A percentile compares a stretch with the other conserved stretches of the same genome.
These are phyloP conservation scores for Oncorhynchus keta DNA, from an alignment of 2,113 vertebrate genomes.

Conservation along the genomic window DNA sequence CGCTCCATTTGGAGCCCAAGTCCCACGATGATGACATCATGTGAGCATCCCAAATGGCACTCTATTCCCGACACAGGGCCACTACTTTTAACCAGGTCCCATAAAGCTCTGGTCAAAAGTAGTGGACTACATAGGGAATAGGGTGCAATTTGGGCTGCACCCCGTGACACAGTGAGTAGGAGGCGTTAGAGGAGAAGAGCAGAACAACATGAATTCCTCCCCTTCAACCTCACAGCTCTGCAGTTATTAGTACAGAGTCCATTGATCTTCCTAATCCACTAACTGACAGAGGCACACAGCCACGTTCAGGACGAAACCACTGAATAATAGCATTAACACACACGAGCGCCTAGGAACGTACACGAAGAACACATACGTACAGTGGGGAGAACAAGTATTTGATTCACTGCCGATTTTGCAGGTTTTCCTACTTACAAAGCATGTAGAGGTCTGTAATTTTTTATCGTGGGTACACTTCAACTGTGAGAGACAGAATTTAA, in stretches of 20 bases:
- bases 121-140: too few relatives aligned
- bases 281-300: conserved; percentile 20
- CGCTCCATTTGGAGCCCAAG: conserved; percentile 19
- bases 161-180: conserved; percentile 49
- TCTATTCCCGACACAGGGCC: too few relatives aligned
- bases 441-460: too few relatives aligned
- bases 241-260: conserved; percentile 42
- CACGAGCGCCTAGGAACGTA: conserved; percentile 3
- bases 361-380: conserved; percentile 1
- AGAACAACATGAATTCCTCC: conserved; percentile 53
- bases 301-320: conserved; percentile 39
- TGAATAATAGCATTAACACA: conserved; percentile 30
- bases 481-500: too few relatives aligned
- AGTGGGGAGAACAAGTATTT: too few relatives aligned
- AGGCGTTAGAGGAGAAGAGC: conserved; percentile 40
- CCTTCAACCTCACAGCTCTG: conserved; percentile 32
- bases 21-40: conserved; percentile 65
- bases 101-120: too few relatives aligned
- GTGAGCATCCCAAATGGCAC: too few relatives aligned
- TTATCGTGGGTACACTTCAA: too few relatives aligned
- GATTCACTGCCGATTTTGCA: too few relatives aligned
- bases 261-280: conserved; percentile 50
- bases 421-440: too few relatives aligned
- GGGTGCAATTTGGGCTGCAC: too few relatives aligned
- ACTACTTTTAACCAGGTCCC: too few relatives aligned